phyloP scores from a whole-genome alignment of 2,888 invertebrate genomes.

The Tipula helvola region DNA sequence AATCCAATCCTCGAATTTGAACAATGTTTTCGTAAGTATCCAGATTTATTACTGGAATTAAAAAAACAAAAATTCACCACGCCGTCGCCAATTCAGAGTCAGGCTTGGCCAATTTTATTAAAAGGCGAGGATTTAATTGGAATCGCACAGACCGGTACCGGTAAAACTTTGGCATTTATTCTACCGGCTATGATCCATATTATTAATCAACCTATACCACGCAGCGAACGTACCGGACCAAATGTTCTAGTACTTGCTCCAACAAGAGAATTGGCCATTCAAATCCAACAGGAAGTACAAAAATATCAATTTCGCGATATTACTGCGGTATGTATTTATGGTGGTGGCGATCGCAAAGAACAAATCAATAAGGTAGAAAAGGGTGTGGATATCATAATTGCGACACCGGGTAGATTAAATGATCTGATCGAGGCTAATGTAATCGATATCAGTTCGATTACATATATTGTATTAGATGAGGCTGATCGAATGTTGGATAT shows the following conservation, averaged over 20 bases:
- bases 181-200: conserved; percentile 90
- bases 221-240: conserved; percentile 63
- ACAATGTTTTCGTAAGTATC: conserved; percentile 69
- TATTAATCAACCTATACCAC: conserved; percentile 66
- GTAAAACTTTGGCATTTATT: conserved; percentile 89
- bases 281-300: conserved; percentile 81
- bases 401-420: conserved; percentile 86
- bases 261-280: conserved; percentile 83
- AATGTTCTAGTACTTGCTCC: conserved; percentile 83
- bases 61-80: conserved; percentile 62
- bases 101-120: conserved; percentile 89
- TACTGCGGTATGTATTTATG: conserved; percentile 84
- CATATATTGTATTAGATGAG: conserved; percentile 87
- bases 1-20: conserved; percentile 46
- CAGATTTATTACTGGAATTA: conserved; percentile 72
- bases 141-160: conserved; percentile 90
- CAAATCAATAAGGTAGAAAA: conserved; percentile 61
- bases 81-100: conserved; percentile 86
- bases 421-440: conserved; percentile 66
- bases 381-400: conserved; percentile 91
- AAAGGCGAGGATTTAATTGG: conserved; percentile 90
- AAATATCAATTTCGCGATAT: conserved; percentile 85
- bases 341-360: conserved; percentile 69
- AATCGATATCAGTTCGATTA: conserved; percentile 65
- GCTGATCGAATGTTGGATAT: conserved; percentile 80